Evolutionary conservation across 2,888 invertebrate species (phyloP).

Genomic region (Melanostoma mellinum): DNA sequence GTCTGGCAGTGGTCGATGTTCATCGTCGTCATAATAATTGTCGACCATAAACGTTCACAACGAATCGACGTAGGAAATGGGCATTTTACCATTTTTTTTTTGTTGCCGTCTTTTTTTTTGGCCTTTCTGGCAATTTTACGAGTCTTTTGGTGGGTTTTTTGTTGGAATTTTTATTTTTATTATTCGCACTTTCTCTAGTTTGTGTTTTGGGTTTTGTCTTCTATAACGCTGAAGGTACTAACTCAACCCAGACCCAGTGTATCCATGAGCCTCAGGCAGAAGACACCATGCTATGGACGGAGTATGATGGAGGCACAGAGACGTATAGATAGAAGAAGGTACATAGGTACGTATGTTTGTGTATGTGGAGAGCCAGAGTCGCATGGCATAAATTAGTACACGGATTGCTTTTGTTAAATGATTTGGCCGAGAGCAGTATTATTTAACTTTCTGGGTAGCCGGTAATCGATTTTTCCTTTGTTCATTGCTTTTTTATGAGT

Average conservation of each 20-base stretch:
- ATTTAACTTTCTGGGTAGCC: slow-evolving; percentile 42
- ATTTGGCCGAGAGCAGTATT: slow-evolving; percentile 43
- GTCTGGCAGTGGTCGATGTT: slow-evolving; percentile 20
- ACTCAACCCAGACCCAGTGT: slow-evolving; percentile 13
- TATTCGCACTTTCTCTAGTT: slow-evolving; percentile 54
- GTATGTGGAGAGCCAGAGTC: slow-evolving; percentile 19
- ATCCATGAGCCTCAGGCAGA: slow-evolving; percentile 4
- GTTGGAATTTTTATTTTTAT: slow-evolving; percentile 46
- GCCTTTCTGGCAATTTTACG: slow-evolving; percentile 42
- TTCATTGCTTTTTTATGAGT: not conserved
- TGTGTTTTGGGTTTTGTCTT: slow-evolving; percentile 27
- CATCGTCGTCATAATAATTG: slow-evolving; percentile 8
- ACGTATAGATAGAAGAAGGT: not conserved
- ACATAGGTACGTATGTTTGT: slow-evolving; percentile 5
- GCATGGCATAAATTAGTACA: slow-evolving; percentile 49
- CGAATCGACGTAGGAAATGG: slow-evolving; percentile 42
- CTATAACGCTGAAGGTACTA: slow-evolving; percentile 9
- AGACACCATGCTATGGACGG: not conserved
- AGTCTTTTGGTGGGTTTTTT: slow-evolving; percentile 39
- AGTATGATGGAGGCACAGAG: slow-evolving; percentile 1
- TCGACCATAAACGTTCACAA: slow-evolving; percentile 36
- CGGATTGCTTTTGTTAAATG: slow-evolving; percentile 50
- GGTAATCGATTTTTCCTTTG: slow-evolving; percentile 45
- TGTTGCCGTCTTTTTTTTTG: slow-evolving; percentile 4
- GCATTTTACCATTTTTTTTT: slow-evolving; percentile 28